Conservation (phyloP, 2,113 vertebrate species). For the Eupsittula cactorum region DNA sequence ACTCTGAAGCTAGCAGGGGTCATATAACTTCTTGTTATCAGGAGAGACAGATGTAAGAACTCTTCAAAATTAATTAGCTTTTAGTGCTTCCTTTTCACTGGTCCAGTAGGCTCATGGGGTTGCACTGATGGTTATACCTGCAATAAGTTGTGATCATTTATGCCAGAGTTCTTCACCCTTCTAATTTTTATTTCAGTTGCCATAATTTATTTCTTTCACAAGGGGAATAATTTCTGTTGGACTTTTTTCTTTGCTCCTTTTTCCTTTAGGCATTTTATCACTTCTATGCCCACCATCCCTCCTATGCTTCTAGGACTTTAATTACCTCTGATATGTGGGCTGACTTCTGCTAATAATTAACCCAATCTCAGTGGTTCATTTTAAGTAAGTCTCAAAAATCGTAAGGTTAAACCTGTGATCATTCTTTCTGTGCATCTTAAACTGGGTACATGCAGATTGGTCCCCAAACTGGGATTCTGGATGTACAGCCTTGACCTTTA, state of each 20-base stretch:
- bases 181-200: constrained; percentile 28
- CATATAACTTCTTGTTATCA: constrained; percentile 1
- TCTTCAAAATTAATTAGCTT: constrained; percentile 54
- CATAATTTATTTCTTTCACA: not conserved
- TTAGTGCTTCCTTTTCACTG: constrained; percentile 13
- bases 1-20: constrained; percentile 38
- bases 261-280: constrained; percentile 7
- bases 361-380: not conserved
- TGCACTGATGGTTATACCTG: not conserved
- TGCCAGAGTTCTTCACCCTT: not conserved
- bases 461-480: not conserved
- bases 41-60: constrained; percentile 41
- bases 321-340: not conserved
- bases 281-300: not conserved
- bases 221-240: constrained; percentile 13
- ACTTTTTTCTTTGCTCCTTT: not conserved
- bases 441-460: not conserved
- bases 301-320: constrained; percentile 10
- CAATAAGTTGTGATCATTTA: not conserved
- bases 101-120: not conserved
- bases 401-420: not conserved
- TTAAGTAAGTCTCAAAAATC: constrained; percentile 11
- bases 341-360: constrained; percentile 35
- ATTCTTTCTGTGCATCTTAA: not conserved
- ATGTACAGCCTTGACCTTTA: constrained; percentile 24